Evolutionary conservation across 2,113 vertebrate genomes (phyloP).

Genomic region (Cyphomyrus discorhynchus): DNA sequence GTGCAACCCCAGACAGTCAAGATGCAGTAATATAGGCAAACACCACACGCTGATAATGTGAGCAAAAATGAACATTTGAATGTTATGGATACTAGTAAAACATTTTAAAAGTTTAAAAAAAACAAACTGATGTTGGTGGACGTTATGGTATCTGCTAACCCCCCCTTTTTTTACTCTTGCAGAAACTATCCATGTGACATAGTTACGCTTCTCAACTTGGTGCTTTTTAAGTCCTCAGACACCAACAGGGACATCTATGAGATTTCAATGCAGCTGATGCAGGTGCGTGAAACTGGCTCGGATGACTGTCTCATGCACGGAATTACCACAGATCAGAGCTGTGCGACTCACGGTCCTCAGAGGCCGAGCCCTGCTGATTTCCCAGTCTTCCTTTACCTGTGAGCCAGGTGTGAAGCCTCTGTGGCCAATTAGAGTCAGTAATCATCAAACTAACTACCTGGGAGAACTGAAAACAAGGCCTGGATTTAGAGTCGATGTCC

Average conservation of each 20-base stretch:
- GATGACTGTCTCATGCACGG: background rate
- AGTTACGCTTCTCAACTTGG: slow-evolving; percentile 88
- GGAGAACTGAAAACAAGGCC: background rate
- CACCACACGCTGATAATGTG: background rate
- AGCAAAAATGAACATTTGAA: background rate
- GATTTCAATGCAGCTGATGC: slow-evolving; percentile 98
- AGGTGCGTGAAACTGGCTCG: slow-evolving; percentile 57
- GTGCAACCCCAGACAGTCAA: background rate
- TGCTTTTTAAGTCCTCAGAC: slow-evolving; percentile 95
- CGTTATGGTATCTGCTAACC: background rate
- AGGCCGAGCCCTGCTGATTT: background rate
- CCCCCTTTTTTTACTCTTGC: slow-evolving; percentile 38
- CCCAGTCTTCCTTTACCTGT: background rate
- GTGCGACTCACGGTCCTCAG: too few relatives aligned
- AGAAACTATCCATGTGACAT: slow-evolving; percentile 98
- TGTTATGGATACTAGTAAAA: background rate
- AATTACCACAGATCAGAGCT: background rate
- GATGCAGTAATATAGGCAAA: background rate
- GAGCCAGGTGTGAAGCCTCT: background rate
- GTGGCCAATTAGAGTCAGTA: background rate
- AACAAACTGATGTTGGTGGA: background rate
- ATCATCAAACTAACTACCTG: background rate
- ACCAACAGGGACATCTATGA: slow-evolving; percentile 96
- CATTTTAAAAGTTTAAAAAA: too few relatives aligned
- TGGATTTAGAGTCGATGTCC: background rate